These are phyloP conservation scores for Diploptera punctata DNA, from an alignment of 2,888 invertebrate genomes.

Conservation along the genomic window DNA sequence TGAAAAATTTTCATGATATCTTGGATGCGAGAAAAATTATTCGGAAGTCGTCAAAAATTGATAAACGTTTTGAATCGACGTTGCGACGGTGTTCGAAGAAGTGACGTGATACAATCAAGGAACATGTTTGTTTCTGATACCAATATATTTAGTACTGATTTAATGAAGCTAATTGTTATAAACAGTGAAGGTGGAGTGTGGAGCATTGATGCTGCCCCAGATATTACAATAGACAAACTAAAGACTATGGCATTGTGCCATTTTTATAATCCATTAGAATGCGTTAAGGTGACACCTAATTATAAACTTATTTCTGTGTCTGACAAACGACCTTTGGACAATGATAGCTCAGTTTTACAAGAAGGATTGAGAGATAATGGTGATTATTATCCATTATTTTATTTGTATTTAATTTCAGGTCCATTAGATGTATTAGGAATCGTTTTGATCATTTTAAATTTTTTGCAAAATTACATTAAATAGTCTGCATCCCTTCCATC, in stretches of 20 bases:
- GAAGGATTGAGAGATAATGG: slow-evolving; percentile 53
- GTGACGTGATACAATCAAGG: slow-evolving; percentile 34
- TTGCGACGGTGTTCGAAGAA: slow-evolving; percentile 11
- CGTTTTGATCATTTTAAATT: no score
- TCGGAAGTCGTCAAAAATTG: slow-evolving; percentile 51
- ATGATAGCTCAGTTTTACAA: slow-evolving; percentile 51
- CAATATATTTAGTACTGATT: slow-evolving; percentile 32
- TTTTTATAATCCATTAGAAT: slow-evolving; percentile 52
- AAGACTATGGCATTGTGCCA: slow-evolving; percentile 54
- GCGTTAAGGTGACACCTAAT: slow-evolving; percentile 52
- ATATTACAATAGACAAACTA: slow-evolving; percentile 53
- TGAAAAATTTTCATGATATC: slow-evolving; percentile 51
- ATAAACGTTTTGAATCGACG: slow-evolving; percentile 36
- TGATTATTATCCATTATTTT: no score
- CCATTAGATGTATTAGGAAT: no score
- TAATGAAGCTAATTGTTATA: slow-evolving; percentile 51
- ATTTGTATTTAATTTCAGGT: no score
- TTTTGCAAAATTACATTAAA: no score
- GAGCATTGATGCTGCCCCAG: slow-evolving; percentile 50
- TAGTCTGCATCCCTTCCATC: no score
- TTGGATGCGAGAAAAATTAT: slow-evolving; percentile 56
- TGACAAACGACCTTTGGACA: slow-evolving; percentile 51
- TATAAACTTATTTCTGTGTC: slow-evolving; percentile 50
- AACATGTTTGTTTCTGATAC: slow-evolving; percentile 54
- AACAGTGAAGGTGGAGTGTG: slow-evolving; percentile 52